phyloP scores from a whole-genome alignment of 2,797 vertebrate species.

The Craterocephalus amniculus region DNA sequence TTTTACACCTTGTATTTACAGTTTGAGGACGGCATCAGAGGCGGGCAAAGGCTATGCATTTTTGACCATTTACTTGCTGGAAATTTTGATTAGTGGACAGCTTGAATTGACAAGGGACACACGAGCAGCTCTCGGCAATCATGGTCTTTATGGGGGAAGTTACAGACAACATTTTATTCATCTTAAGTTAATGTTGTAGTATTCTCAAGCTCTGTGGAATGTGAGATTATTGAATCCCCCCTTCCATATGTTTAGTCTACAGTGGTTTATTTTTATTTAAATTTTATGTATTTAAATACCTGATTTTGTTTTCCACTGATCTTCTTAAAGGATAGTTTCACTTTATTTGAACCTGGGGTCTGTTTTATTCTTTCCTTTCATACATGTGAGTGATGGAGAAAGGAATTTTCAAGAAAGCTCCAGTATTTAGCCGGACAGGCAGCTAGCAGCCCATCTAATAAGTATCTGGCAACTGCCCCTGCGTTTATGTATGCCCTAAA shows the following conservation, averaged over 20 bases:
- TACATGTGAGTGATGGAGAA: no score
- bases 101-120: conserved; percentile 40
- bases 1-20: conserved; percentile 21
- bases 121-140: conserved; percentile 21
- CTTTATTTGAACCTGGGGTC: no score
- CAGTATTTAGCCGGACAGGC: no score
- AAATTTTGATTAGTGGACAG: conserved; percentile 41
- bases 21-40: not conserved
- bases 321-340: no score
- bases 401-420: no score
- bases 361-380: no score
- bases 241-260: not conserved
- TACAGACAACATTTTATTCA: conserved; percentile 4
- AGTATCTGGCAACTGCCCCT: no score
- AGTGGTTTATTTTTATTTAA: conserved; percentile 5
- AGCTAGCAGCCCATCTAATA: no score
- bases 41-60: conserved; percentile 68
- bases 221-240: conserved; percentile 3
- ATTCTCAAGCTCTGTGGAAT: conserved; percentile 8
- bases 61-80: conserved; percentile 74
- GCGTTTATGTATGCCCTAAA: no score
- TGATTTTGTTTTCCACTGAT: not conserved
- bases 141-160: conserved; percentile 5
- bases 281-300: conserved; percentile 3
- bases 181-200: conserved; percentile 13